Conservation (phyloP, 1,140 invertebrate genomes). For the Drosophila littoralis region DNA sequence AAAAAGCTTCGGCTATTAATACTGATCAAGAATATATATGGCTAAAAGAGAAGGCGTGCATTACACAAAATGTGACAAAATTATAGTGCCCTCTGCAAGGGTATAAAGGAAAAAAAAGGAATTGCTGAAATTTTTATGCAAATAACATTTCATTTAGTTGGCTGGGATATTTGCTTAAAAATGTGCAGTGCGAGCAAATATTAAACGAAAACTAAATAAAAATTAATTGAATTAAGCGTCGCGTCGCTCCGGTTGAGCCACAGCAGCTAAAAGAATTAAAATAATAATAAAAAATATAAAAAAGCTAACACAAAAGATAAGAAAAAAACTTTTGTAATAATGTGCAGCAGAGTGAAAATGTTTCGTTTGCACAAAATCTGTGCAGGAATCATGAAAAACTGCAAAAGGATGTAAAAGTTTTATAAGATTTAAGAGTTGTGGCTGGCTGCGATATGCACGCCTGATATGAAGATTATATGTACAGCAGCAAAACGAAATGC, state of each 20-base stretch:
- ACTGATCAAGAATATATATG: no score
- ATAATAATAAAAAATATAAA: constrained; percentile 5
- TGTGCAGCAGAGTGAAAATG: constrained; percentile 55
- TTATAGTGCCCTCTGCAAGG: no score
- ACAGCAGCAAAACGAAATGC: neutral
- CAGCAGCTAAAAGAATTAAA: constrained; percentile 30
- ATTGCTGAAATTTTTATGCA: constrained; percentile 74
- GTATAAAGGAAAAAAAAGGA: constrained; percentile 28
- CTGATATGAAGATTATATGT: constrained; percentile 12
- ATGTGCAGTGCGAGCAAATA: constrained; percentile 77
- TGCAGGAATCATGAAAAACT: constrained; percentile 55
- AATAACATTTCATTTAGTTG: constrained; percentile 81
- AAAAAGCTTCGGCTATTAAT: no score
- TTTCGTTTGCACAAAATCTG: constrained; percentile 41
- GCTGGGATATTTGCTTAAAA: constrained; percentile 74
- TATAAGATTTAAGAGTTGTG: constrained; percentile 66
- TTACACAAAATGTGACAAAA: no score
- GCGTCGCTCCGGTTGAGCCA: constrained; percentile 36
- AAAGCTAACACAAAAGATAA: constrained; percentile 33
- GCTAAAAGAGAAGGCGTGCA: no score
- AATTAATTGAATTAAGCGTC: constrained; percentile 80
- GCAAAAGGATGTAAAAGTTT: constrained; percentile 64
- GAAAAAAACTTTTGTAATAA: constrained; percentile 58
- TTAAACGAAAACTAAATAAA: constrained; percentile 81
- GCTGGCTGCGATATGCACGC: constrained; percentile 53